Conservation (phyloP, 2,888 invertebrate species). For the Azorinus chamasolen region DNA sequence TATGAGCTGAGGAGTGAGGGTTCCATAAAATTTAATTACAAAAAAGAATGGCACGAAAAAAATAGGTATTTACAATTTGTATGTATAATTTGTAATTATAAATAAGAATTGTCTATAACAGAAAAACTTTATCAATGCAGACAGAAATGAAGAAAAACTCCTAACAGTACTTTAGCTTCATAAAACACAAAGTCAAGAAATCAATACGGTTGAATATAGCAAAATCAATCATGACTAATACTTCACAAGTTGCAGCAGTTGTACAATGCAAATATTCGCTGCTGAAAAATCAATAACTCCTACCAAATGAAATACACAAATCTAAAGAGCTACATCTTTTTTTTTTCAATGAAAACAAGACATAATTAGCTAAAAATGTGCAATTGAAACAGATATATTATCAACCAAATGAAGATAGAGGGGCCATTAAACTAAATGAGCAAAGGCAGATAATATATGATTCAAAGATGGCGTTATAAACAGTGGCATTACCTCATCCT, state of each 20-base stretch:
- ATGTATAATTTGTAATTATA: no score
- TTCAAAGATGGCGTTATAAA: constrained; percentile 46
- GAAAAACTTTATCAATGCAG: no score
- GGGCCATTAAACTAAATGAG: no score
- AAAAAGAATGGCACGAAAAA: no score
- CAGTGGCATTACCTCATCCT: constrained; percentile 28
- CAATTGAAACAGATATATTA: not conserved
- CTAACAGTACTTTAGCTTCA: no score
- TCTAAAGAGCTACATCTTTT: not conserved
- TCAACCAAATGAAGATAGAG: no score
- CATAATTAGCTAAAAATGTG: not conserved
- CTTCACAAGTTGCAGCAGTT: constrained; percentile 48
- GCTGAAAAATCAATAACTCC: constrained; percentile 54
- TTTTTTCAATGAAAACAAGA: not conserved
- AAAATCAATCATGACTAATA: constrained; percentile 66
- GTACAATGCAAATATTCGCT: constrained; percentile 38
- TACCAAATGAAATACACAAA: not conserved
- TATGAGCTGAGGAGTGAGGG: no score
- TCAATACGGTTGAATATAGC: constrained; percentile 17
- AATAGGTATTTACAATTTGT: no score
- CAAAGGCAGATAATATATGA: constrained; percentile 48
- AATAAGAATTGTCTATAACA: no score
- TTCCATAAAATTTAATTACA: no score
- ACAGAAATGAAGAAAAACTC: no score
- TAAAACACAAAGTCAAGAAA: no score